A percentile compares a stretch with the other conserved stretches of the same genome.
Conservation (phyloP, 2,888 invertebrate genomes). For the Sphaeridia pumilis region DNA sequence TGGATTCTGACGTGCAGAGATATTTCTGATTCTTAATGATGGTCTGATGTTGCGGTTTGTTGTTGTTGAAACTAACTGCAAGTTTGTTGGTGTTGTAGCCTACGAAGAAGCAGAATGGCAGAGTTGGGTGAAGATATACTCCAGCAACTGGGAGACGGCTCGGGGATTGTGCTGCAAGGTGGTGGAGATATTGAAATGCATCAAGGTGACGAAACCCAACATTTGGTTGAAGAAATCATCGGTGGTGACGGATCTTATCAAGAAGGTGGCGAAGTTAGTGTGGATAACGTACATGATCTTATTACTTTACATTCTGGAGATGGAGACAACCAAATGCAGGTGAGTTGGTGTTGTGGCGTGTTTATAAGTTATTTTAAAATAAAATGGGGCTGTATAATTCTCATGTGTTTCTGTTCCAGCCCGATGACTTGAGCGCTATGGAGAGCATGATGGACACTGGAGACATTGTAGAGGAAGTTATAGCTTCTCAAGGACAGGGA, state of each 20-base stretch:
- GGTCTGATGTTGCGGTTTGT: neutral
- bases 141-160: conserved; percentile 18
- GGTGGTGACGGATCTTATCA: conserved; percentile 14
- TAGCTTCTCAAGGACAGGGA: conserved; percentile 19
- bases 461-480: conserved; percentile 33
- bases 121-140: conserved; percentile 25
- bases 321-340: conserved; percentile 29
- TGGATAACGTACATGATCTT: conserved; percentile 30
- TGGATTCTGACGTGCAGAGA: too few species aligned
- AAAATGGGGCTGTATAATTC: neutral
- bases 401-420: conserved; percentile 9
- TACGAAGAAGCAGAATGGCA: conserved; percentile 4
- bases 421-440: conserved; percentile 25
- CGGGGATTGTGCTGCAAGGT: neutral
- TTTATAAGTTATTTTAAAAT: neutral
- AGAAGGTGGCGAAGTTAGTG: conserved; percentile 8
- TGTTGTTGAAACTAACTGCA: conserved; percentile 24
- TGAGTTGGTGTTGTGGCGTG: neutral
- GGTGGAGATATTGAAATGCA: conserved; percentile 9
- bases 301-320: conserved; percentile 34
- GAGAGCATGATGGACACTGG: conserved; percentile 33
- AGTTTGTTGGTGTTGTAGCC: conserved; percentile 18
- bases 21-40: neutral
- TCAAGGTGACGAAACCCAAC: conserved; percentile 16
- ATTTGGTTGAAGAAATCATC: conserved; percentile 19